Evolutionary conservation across 2,113 vertebrate species (phyloP), one percentile per base, ranked within the genome.

Genomic region (Fulica atra): DNA sequence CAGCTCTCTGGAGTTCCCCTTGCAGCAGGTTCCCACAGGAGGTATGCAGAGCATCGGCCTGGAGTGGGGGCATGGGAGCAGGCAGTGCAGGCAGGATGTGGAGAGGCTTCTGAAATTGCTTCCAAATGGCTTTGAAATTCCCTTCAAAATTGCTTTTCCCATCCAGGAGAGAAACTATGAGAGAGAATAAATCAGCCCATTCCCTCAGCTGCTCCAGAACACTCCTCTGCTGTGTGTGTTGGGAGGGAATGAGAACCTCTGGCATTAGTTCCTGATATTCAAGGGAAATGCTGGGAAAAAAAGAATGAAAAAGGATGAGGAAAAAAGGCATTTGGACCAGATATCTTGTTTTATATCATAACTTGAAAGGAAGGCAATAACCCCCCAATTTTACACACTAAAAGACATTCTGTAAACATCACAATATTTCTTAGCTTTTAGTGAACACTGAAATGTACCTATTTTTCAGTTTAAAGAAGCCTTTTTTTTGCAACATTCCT

Each of bases 101-200:
- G 31, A 50, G 29, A 38, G 26, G 5, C 29, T 8, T 42, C 44
- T 26, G 23, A 48, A 48, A 21, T 21, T 8, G 20, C 48, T 48
- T 48, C 50, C 13, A 53, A 53, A 53, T 53, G 25, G 51, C 51
- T 53, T 53, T 28, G 51, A 53, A 53, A 53, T 53, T 15, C 9
- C 38, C 71, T 70, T 51, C 2, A 0, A 25, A 36, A 77, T 7
- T 19, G 28, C 51, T 70, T 71, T 80, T 72, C 13, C 65, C 44
- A 28, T 11, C 26, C 33, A 46, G 50, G 4, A 23, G 10, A 28
- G 63, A 70, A 50, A 26, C 42, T 23, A 9, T 4, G 21, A 84
- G 56, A 76, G 53, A 61, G 35, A 42, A 63, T 0, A 1, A 79
- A 53, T 38, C 16, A 26, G 19, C 38, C 0, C 0, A 46, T 35